A percentile compares a stretch with the other conserved stretches of the same genome.
Evolutionary conservation across 2,113 vertebrate species (phyloP).

Genomic region (Spheniscus mendiculus): DNA sequence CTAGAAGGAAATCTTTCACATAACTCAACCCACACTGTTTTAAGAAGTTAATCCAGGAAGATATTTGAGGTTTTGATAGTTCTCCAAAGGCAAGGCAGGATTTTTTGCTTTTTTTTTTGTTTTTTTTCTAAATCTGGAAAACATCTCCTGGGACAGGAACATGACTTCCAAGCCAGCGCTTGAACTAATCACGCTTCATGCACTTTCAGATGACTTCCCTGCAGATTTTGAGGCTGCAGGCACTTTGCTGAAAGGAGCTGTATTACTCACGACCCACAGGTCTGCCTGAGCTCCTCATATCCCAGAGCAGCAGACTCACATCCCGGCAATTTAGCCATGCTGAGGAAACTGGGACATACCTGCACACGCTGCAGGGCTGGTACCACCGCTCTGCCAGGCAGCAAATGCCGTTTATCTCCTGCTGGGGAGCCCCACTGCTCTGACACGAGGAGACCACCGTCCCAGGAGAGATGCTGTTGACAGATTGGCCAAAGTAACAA

Average conservation of each 20-base stretch:
- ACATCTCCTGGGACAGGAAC: neutral
- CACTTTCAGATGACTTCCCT: neutral
- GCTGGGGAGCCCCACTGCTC: neutral
- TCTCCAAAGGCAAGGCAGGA: constrained; percentile 8
- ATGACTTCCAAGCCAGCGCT: neutral
- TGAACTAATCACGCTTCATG: neutral
- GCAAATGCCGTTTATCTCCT: neutral
- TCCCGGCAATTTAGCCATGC: neutral
- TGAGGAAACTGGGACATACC: neutral
- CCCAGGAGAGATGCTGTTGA: neutral
- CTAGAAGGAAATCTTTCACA: constrained; percentile 21
- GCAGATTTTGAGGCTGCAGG: neutral
- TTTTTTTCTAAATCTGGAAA: neutral
- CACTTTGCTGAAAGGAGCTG: neutral
- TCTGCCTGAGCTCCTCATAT: neutral
- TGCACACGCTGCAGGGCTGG: neutral
- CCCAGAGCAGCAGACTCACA: neutral
- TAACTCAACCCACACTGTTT: constrained; percentile 7
- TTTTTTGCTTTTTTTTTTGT: neutral
- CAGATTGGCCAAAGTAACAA: neutral
- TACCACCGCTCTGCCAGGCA: neutral
- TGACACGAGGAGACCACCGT: neutral
- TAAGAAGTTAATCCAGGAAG: neutral
- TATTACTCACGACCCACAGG: neutral
- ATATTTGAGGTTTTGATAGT: neutral